A percentile compares a stretch with the other conserved stretches of the same genome.
phyloP scores from a whole-genome alignment of 2,113 vertebrate species.

The Centrocercus urophasianus region DNA sequence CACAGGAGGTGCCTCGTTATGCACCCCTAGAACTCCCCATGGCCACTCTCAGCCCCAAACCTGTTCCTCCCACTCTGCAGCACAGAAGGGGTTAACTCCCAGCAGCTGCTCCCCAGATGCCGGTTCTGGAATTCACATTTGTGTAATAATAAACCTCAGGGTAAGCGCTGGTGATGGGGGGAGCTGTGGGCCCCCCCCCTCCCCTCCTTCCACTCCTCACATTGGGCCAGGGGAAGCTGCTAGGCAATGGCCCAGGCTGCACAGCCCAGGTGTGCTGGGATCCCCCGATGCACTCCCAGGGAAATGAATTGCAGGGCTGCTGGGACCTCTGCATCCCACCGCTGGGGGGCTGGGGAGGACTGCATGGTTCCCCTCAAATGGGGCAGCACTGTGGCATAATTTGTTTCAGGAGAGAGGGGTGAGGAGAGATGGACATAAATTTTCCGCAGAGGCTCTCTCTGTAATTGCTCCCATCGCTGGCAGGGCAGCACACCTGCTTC shows the following conservation, averaged over 20 bases:
- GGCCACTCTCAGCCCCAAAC: rapidly evolving
- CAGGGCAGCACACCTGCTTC: slow-evolving; percentile 66
- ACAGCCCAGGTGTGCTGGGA: slow-evolving; percentile 45
- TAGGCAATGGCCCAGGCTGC: not conserved
- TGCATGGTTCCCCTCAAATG: not conserved
- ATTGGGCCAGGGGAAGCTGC: not conserved
- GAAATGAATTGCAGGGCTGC: slow-evolving; percentile 21
- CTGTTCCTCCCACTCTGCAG: rapidly evolving
- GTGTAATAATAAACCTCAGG: slow-evolving; percentile 73
- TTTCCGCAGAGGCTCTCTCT: slow-evolving; percentile 10
- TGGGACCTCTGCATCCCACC: rapidly evolving
- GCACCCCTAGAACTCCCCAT: rapidly evolving
- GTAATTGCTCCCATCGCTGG: slow-evolving; percentile 38
- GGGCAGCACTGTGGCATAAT: not conserved
- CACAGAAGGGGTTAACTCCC: slow-evolving; percentile 52
- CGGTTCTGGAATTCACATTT: slow-evolving; percentile 71
- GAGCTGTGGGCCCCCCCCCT: not conserved
- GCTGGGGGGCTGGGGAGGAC: too few relatives aligned
- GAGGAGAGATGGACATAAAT: slow-evolving; percentile 57
- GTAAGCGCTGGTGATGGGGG: not conserved
- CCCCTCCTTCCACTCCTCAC: rapidly evolving
- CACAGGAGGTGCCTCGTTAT: rapidly evolving
- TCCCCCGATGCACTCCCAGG: slow-evolving; percentile 4
- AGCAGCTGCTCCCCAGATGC: slow-evolving; percentile 77
- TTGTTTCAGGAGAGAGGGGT: slow-evolving; percentile 48